Base-by-base conservation (phyloP, 2,113 vertebrate genomes). In the Columba livia region DNA sequence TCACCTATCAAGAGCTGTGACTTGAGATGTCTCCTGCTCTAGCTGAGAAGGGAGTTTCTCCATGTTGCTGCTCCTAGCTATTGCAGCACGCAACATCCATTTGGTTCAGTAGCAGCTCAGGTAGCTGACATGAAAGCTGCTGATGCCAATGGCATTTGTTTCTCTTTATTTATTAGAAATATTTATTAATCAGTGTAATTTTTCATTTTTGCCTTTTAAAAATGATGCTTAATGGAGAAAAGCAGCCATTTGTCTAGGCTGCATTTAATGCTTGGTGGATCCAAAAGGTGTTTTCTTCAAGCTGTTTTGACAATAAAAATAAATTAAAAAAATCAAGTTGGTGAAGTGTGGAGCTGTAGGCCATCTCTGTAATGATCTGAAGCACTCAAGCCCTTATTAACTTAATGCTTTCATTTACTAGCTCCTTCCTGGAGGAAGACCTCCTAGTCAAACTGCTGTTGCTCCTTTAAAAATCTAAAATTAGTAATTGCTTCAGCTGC, bases 371-470 rank as follows among this genome's bases (percentile, higher is more conserved):
- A 96, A 97, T 75, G 94, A 97, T 92, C 86, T 94, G 91, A 91
- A 92, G 90, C 62, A 69, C 84, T 97, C 88, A 89, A 94, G 93
- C 86, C 86, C 80, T 96, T 97, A 96, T 97, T 96, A 96, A 94
- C 81, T 94, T 95, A 92, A 97, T 96, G 87, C 79, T 96, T 96
- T 96, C 83, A 96, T 97, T 97, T 97, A 91, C 83, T 78, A 78
- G 77, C 71, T 78, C 7, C 1, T 91, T 97, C 88, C 97, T 97
- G 94, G 77, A 97, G 90, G 91, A 95, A 89, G 94, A 85, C 61
- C 96, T 97, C 64, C 83, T 72, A 79, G 95, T 92, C 79, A 93
- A 89, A 93, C 60, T 86, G 67, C 84, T 95, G 80, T 86, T 94
- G 85, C 62, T 85, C 72, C 88, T 82, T 93, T 77, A 57, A 89